A percentile compares a stretch with the other conserved stretches of the same genome.
Conservation (phyloP, 2,888 invertebrate genomes). For the Miltochrista miniata region DNA sequence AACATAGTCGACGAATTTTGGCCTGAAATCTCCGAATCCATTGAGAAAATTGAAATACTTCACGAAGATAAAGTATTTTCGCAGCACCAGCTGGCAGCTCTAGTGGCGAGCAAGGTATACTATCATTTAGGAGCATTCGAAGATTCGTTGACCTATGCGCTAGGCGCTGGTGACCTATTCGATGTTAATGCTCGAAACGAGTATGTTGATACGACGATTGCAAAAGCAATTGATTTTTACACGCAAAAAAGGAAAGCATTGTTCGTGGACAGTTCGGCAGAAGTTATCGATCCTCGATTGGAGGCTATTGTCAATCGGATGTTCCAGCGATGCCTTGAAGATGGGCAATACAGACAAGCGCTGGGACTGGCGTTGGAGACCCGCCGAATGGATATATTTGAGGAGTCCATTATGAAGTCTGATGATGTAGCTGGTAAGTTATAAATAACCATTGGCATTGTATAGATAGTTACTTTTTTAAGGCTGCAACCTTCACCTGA, state of each 20-base stretch:
- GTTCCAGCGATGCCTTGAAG: constrained; percentile 97
- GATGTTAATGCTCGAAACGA: constrained; percentile 97
- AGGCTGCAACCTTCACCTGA: too few species aligned
- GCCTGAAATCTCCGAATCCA: constrained; percentile 99
- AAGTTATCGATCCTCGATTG: constrained; percentile 90
- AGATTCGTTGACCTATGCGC: constrained; percentile 98
- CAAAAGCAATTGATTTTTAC: constrained; percentile 98
- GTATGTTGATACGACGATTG: constrained; percentile 98
- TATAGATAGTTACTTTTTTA: too few species aligned
- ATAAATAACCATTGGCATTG: too few species aligned
- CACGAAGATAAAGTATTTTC: constrained; percentile 96
- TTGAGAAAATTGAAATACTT: constrained; percentile 98
- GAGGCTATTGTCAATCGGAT: constrained; percentile 98
- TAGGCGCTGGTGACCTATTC: constrained; percentile 97
- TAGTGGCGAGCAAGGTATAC: constrained; percentile 99
- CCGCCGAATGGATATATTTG: constrained; percentile 98
- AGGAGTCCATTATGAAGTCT: constrained; percentile 94
- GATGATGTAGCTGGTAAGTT: constrained; percentile 90
- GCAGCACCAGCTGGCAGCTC: constrained; percentile 96
- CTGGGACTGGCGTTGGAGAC: constrained; percentile 98
- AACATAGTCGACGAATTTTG: constrained; percentile 98
- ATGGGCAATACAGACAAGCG: constrained; percentile 97
- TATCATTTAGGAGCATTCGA: constrained; percentile 99
- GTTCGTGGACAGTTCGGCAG: constrained; percentile 86
- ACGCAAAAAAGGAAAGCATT: constrained; percentile 92